phyloP scores from a whole-genome alignment of 2,797 vertebrate genomes.

The Acrossocheilus fasciatus region DNA sequence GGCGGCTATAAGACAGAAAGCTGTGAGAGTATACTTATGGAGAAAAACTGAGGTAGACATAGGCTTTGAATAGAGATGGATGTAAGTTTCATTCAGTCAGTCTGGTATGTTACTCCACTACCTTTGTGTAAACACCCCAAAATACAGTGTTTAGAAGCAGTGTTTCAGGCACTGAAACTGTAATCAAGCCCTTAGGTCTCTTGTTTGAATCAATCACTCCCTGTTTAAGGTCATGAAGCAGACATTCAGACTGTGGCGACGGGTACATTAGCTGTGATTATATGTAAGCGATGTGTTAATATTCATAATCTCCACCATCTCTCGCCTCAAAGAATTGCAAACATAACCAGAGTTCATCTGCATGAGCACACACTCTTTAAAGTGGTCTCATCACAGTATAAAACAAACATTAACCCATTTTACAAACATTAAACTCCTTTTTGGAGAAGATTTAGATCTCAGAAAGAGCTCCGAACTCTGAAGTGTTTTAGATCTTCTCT shows the following conservation, averaged over 20 bases:
- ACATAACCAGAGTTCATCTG: not conserved
- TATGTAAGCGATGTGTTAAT: constrained; percentile 10
- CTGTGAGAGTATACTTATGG: not conserved
- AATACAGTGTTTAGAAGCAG: constrained; percentile 28
- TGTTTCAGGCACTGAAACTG: not conserved
- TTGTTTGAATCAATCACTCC: constrained; percentile 62
- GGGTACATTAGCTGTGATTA: constrained; percentile 55
- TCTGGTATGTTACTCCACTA: not conserved
- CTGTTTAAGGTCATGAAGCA: constrained; percentile 61
- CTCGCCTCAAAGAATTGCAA: not conserved
- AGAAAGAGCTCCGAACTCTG: not conserved
- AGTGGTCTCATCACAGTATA: not conserved
- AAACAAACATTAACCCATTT: not conserved
- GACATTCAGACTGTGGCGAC: constrained; percentile 45
- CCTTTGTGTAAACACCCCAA: constrained; percentile 1
- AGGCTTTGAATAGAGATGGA: not conserved
- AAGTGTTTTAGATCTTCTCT: not conserved
- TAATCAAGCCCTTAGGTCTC: constrained; percentile 39
- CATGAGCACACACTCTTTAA: not conserved
- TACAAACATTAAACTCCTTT: not conserved
- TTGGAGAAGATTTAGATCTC: not conserved
- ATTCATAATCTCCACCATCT: constrained; percentile 12
- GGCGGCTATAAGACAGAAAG: not conserved
- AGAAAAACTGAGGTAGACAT: no score
- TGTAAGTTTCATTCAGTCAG: not conserved